Evolutionary conservation across 2,797 vertebrate genomes (phyloP), one percentile per base, ranked within the genome.

Genomic region (Rousettus madagascariensis): DNA sequence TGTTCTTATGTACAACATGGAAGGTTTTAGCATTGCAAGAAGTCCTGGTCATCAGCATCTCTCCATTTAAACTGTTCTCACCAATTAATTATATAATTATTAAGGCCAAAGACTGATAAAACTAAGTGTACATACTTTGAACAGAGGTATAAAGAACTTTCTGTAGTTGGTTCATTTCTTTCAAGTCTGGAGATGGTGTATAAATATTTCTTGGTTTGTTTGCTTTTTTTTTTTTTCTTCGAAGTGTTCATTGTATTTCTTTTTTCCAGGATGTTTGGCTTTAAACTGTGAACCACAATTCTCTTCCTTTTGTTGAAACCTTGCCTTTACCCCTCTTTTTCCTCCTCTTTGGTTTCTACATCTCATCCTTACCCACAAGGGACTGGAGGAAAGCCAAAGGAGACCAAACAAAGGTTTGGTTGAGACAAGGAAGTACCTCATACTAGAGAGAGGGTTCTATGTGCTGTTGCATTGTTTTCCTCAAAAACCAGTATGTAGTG

Each of bases 71-170:
- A 49, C 61, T 91, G 69, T 20, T 68, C 22, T 86, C 19, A 78
- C 33, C 57, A 57, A 36, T 75, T 79, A 89, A 15, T 46, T 15
- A 46, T 46, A 46, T 4, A 74, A 51, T 59, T 68, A 71, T 68
- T 83, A 43, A 93, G 55, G 16, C 33, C 71, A 95, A 91, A 87
- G 26, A 53, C 41, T 59, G 53, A 86, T 38, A 91, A 89, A 72
- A 24, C n/a, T 33, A 20, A 51, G 30, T 72, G 20, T 78, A 24
- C 24, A 26, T 77, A 38, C 8, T 55, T 80, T 91, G 63, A 87
- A 71, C 26, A 53, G 36, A 90, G 28, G 17, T 26, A 30, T 26
- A 63, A 94, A 46, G 36, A 74, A 61, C 33, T 55, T 90, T 86
- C 57, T 84, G 8, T 82, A 36, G 38, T 78, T 86, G 12, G 26